Conservation (phyloP, 2,113 vertebrate species). For the Spheniscus mendiculus region DNA sequence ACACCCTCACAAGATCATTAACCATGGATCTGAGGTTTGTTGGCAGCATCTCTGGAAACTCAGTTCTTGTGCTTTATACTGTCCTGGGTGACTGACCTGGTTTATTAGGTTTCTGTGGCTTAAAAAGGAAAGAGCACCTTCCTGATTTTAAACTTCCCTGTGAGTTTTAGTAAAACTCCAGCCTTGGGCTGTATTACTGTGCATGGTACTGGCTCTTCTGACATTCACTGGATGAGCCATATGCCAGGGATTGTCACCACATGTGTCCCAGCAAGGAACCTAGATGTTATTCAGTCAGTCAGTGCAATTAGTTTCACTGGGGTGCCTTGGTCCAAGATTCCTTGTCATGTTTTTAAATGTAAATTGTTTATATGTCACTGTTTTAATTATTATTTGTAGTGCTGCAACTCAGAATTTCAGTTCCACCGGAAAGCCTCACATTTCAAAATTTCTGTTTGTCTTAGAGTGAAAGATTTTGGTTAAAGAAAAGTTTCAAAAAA, state of each 20-base stretch:
- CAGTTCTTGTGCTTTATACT: background rate
- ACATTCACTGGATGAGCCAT: background rate
- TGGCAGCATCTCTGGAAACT: background rate
- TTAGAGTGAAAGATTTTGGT: background rate
- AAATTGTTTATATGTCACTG: background rate
- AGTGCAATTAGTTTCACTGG: background rate
- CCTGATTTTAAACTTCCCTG: background rate
- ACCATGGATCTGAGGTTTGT: background rate
- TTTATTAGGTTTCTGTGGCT: background rate
- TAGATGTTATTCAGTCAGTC: fast-evolving
- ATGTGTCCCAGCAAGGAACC: background rate
- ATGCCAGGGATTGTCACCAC: background rate
- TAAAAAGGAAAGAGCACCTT: background rate
- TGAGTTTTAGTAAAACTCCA: background rate
- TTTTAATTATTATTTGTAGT: background rate
- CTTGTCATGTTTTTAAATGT: background rate
- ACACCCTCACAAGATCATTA: background rate
- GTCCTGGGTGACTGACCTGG: background rate
- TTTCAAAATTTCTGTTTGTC: background rate
- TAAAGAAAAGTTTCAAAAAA: background rate
- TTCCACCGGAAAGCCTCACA: background rate
- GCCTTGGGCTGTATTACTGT: background rate
- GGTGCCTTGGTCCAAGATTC: background rate
- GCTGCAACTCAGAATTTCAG: background rate
- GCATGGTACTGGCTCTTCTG: background rate